Conservation (phyloP, 2,888 invertebrate genomes). For the Heliothis peltigera region DNA sequence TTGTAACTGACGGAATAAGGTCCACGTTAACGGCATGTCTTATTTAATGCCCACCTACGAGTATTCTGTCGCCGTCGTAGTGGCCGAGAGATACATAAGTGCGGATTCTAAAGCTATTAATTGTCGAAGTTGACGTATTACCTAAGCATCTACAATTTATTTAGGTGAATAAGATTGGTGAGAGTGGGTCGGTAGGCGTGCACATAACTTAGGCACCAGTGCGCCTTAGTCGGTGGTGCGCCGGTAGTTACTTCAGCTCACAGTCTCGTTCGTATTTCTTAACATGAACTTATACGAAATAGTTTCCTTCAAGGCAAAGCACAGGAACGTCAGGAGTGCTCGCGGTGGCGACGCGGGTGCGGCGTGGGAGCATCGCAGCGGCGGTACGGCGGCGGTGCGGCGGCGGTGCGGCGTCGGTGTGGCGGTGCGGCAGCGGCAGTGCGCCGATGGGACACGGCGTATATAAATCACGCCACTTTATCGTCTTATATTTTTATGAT, state of each 20-base stretch:
- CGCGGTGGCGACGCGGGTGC: not conserved
- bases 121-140: too few relatives aligned
- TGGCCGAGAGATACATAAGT: too few relatives aligned
- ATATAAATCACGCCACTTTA: conserved; percentile 79
- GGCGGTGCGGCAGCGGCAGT: conserved; percentile 12
- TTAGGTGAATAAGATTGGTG: not conserved
- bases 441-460: conserved; percentile 26
- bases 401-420: conserved; percentile 9
- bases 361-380: conserved; percentile 8
- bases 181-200: not conserved
- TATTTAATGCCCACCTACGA: too few relatives aligned
- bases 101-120: too few relatives aligned
- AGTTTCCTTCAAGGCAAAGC: conserved; percentile 49
- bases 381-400: conserved; percentile 12
- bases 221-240: conserved; percentile 1
- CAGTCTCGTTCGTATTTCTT: conserved; percentile 21
- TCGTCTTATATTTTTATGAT: conserved; percentile 82
- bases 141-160: not conserved
- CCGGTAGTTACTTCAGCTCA: conserved; percentile 18
- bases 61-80: too few relatives aligned
- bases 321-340: conserved; percentile 23
- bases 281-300: conserved; percentile 45
- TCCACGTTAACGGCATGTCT: too few relatives aligned
- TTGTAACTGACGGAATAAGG: too few relatives aligned
- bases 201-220: conserved; percentile 8